These are phyloP conservation scores for Bhutanitis thaidina DNA, from an alignment of 2,888 invertebrate genomes.

Conservation along the genomic window DNA sequence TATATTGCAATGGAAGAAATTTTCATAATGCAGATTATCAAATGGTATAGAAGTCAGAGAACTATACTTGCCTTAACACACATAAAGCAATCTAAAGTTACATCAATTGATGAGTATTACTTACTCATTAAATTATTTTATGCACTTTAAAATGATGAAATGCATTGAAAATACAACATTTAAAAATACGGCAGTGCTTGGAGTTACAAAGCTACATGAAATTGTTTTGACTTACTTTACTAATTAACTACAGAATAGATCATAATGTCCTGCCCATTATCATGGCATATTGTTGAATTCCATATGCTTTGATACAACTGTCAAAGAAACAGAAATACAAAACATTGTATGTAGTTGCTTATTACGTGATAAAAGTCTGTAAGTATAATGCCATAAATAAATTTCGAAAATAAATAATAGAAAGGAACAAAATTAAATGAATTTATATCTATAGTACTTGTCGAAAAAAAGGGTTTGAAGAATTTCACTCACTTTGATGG, in stretches of 20 bases:
- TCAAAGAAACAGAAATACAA: no score
- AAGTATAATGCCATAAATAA: no score
- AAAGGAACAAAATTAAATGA: background rate
- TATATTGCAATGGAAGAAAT: no score
- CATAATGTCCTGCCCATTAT: background rate
- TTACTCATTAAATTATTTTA: no score
- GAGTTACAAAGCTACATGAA: background rate
- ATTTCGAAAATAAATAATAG: no score
- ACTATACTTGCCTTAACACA: background rate
- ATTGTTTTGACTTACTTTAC: background rate
- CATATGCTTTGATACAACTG: background rate
- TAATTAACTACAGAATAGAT: conserved; percentile 9
- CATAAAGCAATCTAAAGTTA: background rate
- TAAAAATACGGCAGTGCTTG: conserved; percentile 7
- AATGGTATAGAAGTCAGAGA: no score
- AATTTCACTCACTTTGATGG: background rate
- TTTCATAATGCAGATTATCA: no score
- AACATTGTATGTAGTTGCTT: no score
- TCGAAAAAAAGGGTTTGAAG: background rate
- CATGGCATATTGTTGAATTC: background rate
- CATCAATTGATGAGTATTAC: no score
- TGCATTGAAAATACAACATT: background rate
- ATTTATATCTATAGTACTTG: background rate
- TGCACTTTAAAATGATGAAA: background rate
- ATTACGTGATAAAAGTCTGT: no score